Base-by-base conservation (phyloP, 2,888 invertebrate genomes). In the Gnatocerus cornutus region DNA sequence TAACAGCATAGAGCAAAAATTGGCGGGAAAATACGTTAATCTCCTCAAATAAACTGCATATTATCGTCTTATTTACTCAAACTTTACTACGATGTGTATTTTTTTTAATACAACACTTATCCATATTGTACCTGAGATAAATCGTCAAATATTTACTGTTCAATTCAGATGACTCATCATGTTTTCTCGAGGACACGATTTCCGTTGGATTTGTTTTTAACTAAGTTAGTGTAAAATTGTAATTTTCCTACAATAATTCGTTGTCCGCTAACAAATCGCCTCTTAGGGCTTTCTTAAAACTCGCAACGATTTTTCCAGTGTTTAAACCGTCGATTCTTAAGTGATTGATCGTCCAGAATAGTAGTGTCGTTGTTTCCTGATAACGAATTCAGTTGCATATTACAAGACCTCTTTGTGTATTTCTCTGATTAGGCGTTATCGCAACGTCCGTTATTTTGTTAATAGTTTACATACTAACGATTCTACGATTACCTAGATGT, bases 391-490 rank as follows among this genome's bases (percentile, higher is more conserved):
- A 16, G 52, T 67, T 67, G 67, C 67, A 67, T 53, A 33, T 66
- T 59, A 33, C 58, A 66, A 43, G 43, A 16, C 9, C 14, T 10
- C 29, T 58, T 55, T 55, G 14, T 55, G 33, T 29, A 16, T 56
- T 55, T 72, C 64, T 71, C 72, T 72, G 72, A 72, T 71, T 67
- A 10, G 29, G n/a, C 64, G 66, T 74, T 75, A 75, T 75, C 74
- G 53, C 30, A 7, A n/a, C 48, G 62, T 71, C 73, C 68, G 73
- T 73, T 73, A 75, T 73, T 73, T 64, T 56, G 16, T 46, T 46
- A 41, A 70, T 70, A 73, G 76, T 76, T 74, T 74, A 76, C 73
- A 70, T 62, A 73, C 67, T 76, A 76, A 76, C 74, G 73, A 73
- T 69, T 74, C 52, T 45, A 64, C 68, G 73, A 73, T 71, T 74